phyloP scores from a whole-genome alignment of 2,113 vertebrate species.

The Seriola aureovittata region DNA sequence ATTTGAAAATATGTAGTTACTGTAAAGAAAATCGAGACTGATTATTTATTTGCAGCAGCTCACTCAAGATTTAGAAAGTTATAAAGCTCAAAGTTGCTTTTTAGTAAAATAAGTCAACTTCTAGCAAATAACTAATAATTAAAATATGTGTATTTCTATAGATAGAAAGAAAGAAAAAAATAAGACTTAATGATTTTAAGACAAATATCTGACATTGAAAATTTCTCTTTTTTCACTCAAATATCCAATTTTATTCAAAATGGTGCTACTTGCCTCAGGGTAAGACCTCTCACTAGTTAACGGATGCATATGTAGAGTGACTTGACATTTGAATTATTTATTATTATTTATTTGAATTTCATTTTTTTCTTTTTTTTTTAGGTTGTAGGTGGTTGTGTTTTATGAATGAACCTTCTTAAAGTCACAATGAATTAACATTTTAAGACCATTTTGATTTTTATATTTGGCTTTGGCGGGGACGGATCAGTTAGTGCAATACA shows the following conservation, averaged over 20 bases:
- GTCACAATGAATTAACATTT: constrained; percentile 21
- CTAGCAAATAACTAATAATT: not conserved
- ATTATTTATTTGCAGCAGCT: not conserved
- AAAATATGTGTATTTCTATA: constrained; percentile 3
- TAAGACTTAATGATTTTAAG: constrained; percentile 26
- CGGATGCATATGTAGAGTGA: not conserved
- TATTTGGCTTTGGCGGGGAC: not conserved
- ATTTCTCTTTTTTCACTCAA: constrained; percentile 4
- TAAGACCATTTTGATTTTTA: not conserved
- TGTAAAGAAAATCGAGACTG: constrained; percentile 7
- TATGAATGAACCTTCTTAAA: not conserved
- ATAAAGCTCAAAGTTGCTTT: not conserved
- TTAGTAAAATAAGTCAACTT: not conserved
- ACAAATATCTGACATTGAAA: not conserved
- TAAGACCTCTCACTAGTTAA: constrained; percentile 26
- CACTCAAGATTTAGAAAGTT: not conserved
- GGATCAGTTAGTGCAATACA: not conserved
- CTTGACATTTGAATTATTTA: not conserved
- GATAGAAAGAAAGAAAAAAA: not conserved
- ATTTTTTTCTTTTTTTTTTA: not conserved
- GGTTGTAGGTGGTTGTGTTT: constrained; percentile 11
- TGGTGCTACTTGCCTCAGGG: constrained; percentile 67
- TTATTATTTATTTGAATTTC: not conserved
- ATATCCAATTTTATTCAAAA: constrained; percentile 48
- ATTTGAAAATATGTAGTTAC: not conserved